Evolutionary conservation across 2,113 vertebrate genomes (phyloP).

Genomic region (Isurus oxyrinchus): DNA sequence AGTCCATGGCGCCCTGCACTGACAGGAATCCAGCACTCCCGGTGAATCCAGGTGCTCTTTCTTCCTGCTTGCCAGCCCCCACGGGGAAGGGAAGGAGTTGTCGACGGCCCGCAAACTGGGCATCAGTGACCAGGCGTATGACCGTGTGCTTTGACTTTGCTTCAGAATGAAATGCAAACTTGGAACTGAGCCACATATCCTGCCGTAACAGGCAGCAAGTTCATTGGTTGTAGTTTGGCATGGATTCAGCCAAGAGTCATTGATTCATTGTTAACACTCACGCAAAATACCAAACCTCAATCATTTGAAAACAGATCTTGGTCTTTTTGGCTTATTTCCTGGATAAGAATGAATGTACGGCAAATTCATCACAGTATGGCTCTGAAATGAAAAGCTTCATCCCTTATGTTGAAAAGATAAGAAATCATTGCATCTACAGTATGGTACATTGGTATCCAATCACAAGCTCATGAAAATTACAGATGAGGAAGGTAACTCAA

Average conservation of each 20-base stretch:
- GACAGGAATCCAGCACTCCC: neutral
- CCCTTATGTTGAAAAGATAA: neutral
- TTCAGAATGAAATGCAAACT: neutral
- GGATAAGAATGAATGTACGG: neutral
- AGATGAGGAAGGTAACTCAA: neutral
- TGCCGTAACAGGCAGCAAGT: neutral
- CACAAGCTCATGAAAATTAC: neutral
- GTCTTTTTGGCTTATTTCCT: neutral
- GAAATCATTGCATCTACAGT: neutral
- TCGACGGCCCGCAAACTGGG: neutral
- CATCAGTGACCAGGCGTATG: neutral
- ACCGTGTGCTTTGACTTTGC: neutral
- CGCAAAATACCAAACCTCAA: neutral
- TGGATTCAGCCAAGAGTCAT: neutral
- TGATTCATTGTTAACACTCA: neutral
- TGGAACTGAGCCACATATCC: neutral
- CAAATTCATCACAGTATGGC: neutral
- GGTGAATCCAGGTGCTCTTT: neutral
- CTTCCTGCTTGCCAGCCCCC: neutral
- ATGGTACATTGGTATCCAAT: neutral
- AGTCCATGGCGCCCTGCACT: neutral
- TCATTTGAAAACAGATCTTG: neutral
- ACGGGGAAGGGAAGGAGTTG: neutral
- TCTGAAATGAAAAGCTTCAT: neutral
- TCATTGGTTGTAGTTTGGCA: neutral